A percentile compares a stretch with the other conserved stretches of the same genome.
These are phyloP conservation scores for Rotaria socialis DNA, from an alignment of 2,888 invertebrate genomes.

Conservation along the genomic window DNA sequence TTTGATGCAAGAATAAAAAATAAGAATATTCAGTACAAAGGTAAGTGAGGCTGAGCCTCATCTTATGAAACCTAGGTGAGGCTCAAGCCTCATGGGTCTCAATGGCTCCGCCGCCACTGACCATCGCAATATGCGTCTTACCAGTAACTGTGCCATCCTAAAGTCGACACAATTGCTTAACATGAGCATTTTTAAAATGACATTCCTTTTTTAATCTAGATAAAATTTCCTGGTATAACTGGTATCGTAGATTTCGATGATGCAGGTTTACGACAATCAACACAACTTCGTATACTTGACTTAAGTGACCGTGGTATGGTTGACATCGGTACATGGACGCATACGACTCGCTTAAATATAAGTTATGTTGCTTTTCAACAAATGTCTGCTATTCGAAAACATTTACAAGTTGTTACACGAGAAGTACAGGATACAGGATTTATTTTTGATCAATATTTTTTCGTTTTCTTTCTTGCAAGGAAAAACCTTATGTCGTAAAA, in stretches of 20 bases:
- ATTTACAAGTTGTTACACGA: conserved; percentile 13
- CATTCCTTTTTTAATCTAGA: background rate
- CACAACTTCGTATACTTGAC: conserved; percentile 40
- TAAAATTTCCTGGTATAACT: conserved; percentile 39
- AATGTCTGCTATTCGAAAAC: background rate
- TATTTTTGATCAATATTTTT: no score
- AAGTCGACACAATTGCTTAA: no score
- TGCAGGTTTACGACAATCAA: conserved; percentile 37
- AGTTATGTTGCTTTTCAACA: conserved; percentile 17
- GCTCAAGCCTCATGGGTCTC: no score
- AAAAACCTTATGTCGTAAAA: conserved; percentile 41
- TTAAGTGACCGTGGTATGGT: conserved; percentile 37
- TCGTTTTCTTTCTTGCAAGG: background rate
- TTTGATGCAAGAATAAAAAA: no score
- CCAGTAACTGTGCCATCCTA: no score
- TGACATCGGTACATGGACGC: conserved; percentile 39
- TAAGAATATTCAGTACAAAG: no score
- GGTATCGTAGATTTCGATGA: conserved; percentile 41
- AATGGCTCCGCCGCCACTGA: no score
- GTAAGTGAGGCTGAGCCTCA: no score
- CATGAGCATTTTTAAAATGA: no score
- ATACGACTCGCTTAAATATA: background rate
- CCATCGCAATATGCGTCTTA: no score
- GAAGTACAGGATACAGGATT: background rate
- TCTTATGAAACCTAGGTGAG: no score